Evolutionary conservation across 2,888 invertebrate genomes (phyloP).

Genomic region (Meteorus cinctellus): DNA sequence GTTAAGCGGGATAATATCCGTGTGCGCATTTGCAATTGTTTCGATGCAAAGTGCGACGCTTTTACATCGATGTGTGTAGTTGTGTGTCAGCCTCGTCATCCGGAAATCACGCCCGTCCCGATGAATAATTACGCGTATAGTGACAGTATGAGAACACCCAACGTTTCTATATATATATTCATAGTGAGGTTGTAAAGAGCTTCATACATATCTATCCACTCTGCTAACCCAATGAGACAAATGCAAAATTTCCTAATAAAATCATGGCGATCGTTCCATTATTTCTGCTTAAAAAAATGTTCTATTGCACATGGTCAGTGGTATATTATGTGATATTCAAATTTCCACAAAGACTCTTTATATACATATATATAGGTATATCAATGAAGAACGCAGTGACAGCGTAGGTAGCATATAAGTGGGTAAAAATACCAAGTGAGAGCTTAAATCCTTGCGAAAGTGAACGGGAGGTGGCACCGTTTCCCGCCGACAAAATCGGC

Average conservation of each 20-base stretch:
- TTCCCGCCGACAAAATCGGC: constrained; percentile 59
- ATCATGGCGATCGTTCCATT: constrained; percentile 32
- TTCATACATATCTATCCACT: neutral
- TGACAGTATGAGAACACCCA: constrained; percentile 22
- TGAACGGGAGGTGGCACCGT: constrained; percentile 45
- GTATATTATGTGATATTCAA: constrained; percentile 36
- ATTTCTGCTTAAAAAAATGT: constrained; percentile 41
- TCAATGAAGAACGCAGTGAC: neutral
- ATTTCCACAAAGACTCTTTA: neutral
- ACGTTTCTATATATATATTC: neutral
- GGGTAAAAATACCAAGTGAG: constrained; percentile 11
- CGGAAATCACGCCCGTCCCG: constrained; percentile 60
- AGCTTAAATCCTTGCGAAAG: constrained; percentile 22
- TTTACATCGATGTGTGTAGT: constrained; percentile 16
- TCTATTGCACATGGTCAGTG: constrained; percentile 25
- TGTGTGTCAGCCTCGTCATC: constrained; percentile 55
- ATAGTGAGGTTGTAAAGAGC: constrained; percentile 30
- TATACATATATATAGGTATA: neutral
- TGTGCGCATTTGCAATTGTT: constrained; percentile 56
- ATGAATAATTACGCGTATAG: constrained; percentile 59
- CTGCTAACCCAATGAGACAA: constrained; percentile 10
- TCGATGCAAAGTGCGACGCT: constrained; percentile 47
- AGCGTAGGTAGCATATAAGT: neutral
- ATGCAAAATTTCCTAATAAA: constrained; percentile 9
- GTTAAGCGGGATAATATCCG: constrained; percentile 60